Percentiles rank a stretch among this genome's conserved stretches.
These are phyloP conservation scores for Harpalus rubripes DNA, from an alignment of 2,888 invertebrate species.

Conservation along the genomic window DNA sequence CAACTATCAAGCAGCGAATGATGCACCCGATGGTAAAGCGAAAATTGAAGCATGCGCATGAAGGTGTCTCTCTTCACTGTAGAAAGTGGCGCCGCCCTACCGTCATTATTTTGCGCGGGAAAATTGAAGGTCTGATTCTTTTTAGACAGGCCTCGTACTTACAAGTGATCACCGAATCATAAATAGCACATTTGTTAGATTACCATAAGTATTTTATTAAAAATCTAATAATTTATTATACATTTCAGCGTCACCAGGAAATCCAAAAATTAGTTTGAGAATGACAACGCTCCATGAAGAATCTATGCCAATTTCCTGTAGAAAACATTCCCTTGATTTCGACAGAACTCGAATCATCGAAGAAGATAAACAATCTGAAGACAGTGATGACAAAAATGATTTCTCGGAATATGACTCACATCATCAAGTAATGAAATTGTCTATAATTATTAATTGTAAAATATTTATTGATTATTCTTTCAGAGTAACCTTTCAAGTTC, in stretches of 20 bases:
- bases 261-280: slow-evolving; percentile 90
- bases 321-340: slow-evolving; percentile 77
- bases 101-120: too few species aligned
- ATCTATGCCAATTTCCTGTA: slow-evolving; percentile 77
- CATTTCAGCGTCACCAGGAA: slow-evolving; percentile 88
- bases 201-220: slow-evolving; percentile 26
- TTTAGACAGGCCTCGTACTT: too few species aligned
- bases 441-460: background rate
- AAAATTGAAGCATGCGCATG: too few species aligned
- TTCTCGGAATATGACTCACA: slow-evolving; percentile 69
- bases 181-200: slow-evolving; percentile 24
- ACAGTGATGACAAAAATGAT: slow-evolving; percentile 72
- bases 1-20: too few species aligned
- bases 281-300: slow-evolving; percentile 97
- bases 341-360: slow-evolving; percentile 74
- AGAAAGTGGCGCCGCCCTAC: too few species aligned
- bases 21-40: too few species aligned
- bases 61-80: too few species aligned
- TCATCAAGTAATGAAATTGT: slow-evolving; percentile 26
- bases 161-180: slow-evolving; percentile 57
- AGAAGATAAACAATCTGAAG: slow-evolving; percentile 75
- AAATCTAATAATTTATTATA: slow-evolving; percentile 29
- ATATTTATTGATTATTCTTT: slow-evolving; percentile 4
- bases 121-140: too few species aligned
- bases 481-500: slow-evolving; percentile 65